Percentiles rank a stretch among this genome's conserved stretches.
These are phyloP conservation scores for Adelges cooleyi DNA, from an alignment of 1,140 invertebrate genomes.

Conservation along the genomic window DNA sequence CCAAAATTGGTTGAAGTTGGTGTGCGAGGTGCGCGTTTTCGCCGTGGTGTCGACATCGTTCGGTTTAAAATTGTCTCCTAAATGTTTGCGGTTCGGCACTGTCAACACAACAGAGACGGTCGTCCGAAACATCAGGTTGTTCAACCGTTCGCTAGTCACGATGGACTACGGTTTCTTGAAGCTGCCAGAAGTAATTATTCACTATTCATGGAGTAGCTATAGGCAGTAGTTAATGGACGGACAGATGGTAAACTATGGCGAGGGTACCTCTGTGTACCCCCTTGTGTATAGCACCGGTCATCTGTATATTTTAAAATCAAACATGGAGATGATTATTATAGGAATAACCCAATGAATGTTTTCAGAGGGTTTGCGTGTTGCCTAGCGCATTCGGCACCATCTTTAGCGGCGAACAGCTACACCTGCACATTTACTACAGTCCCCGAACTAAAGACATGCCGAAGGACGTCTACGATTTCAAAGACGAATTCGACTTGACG, in stretches of 20 bases:
- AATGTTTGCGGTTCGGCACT: background rate
- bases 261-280: no score
- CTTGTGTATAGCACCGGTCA: no score
- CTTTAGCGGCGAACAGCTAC: background rate
- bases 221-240: no score
- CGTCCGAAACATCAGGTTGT: background rate
- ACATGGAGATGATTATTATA: no score
- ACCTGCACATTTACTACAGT: constrained; percentile 1
- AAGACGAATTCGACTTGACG: constrained; percentile 3
- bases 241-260: no score
- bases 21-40: background rate
- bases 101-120: constrained; percentile 7
- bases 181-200: constrained; percentile 10
- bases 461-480: background rate
- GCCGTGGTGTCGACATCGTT: background rate
- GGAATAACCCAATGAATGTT: no score
- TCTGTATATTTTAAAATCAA: no score
- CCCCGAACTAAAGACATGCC: background rate
- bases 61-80: background rate
- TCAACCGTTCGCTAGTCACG: background rate
- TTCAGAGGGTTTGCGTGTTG: background rate
- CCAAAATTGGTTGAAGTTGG: background rate
- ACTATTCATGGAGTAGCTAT: no score
- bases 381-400: constrained; percentile 8
- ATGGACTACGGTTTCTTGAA: constrained; percentile 3